phyloP scores from a whole-genome alignment of 1,140 invertebrate species.

The Drosophila lini region DNA sequence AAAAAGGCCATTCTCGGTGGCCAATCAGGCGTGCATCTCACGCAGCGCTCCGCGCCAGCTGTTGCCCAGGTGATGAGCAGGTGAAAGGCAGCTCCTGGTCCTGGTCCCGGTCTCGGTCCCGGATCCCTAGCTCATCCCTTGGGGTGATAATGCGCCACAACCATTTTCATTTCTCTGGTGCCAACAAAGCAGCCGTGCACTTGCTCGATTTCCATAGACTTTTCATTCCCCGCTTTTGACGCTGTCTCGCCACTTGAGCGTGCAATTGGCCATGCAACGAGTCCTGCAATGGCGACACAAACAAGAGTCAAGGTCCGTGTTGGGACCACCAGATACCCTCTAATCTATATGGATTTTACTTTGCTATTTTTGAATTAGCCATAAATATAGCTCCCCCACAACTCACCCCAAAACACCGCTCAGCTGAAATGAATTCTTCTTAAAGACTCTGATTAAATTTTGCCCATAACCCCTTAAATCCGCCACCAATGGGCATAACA shows the following conservation, averaged over 20 bases:
- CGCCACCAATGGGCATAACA: conserved; percentile 12
- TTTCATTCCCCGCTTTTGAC: conserved; percentile 46
- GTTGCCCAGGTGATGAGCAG: conserved; percentile 53
- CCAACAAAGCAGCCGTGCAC: conserved; percentile 46
- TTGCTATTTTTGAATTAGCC: too few relatives aligned
- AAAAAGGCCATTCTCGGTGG: conserved; percentile 13
- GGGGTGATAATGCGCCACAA: conserved; percentile 40
- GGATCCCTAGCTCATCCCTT: background rate
- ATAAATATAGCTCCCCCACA: too few relatives aligned
- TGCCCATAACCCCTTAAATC: background rate
- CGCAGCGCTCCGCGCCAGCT: conserved; percentile 30
- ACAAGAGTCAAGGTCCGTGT: background rate
- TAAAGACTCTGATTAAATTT: background rate
- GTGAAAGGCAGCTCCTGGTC: conserved; percentile 21
- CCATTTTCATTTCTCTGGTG: conserved; percentile 10
- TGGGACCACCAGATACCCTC: background rate
- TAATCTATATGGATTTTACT: background rate
- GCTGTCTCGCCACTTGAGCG: conserved; percentile 56
- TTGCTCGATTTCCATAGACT: conserved; percentile 44
- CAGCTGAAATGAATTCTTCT: background rate
- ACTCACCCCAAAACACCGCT: too few relatives aligned
- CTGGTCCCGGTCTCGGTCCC: background rate
- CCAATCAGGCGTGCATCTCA: conserved; percentile 44
- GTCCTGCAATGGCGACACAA: conserved; percentile 46
- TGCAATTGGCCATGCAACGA: conserved; percentile 74